Base-by-base conservation (phyloP, 2,888 invertebrate species). In the Dynastes hyllus region DNA sequence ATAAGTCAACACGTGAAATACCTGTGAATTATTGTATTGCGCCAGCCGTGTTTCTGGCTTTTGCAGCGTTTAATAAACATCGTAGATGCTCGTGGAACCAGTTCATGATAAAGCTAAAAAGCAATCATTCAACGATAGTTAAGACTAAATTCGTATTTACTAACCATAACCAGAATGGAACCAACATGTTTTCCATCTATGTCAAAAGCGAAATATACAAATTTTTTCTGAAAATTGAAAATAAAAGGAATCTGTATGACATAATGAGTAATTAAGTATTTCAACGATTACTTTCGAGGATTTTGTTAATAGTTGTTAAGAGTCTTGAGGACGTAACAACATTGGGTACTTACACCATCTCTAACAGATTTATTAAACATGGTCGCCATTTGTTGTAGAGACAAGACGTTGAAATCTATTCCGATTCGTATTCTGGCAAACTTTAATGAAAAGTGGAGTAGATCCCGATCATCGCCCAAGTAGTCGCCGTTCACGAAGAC, bases 161-260 rank as follows among this genome's bases (percentile, higher is more conserved):
- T 89, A 89, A 92, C 93, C 91, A 92, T 90, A 85, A 93, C 92
- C 80, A 93, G 88, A 83, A 93, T 83, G 0, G 91, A 89, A 61
- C 93, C 93, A 63, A 90, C 86, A 22, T 88, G 85, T 58, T 86
- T 83, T 16, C 85, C 85, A 82, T 91, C 86, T 75, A 92, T 89
- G 2, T 90, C 86, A 81, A 93, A 88, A 66, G 91, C 91, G 83
- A 93, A 88, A 83, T 91, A 92, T 1, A 90, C 91, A 83, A 89
- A 90, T 51, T 91, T 90, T 84, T 92, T 90, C 93, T 93, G 88
- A 83, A 92, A 79, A 45, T 45, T 11, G 8, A 45, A 9, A 45
- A 9, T 37, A 37, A 37, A 37, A 37, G 37, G 6, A 45, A 8
- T 32, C 2, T 0, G 11, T 8, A 11, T 45, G 45, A 45, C 2